These are phyloP conservation scores for Gobio gobio DNA, from an alignment of 2,113 vertebrate species.

Conservation along the genomic window DNA sequence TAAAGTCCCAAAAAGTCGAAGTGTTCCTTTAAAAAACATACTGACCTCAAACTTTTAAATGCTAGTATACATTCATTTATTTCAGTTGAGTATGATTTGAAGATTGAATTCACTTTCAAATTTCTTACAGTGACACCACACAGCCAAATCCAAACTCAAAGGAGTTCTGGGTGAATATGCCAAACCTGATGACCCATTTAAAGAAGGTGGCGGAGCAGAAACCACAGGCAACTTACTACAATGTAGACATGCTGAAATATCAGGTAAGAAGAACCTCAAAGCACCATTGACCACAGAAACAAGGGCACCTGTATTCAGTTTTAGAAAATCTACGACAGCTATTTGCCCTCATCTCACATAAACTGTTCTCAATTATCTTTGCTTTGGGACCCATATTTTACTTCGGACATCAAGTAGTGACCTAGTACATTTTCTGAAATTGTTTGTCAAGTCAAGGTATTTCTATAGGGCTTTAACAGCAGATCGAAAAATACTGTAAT, in stretches of 20 bases:
- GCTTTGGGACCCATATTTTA: neutral
- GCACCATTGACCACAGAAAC: neutral
- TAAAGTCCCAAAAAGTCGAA: no score
- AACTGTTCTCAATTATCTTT: neutral
- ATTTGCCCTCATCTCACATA: neutral
- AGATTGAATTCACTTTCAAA: neutral
- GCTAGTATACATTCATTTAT: neutral
- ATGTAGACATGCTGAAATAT: constrained; percentile 99
- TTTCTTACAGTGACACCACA: constrained; percentile 81
- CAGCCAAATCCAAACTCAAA: constrained; percentile 84
- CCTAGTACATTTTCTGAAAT: neutral
- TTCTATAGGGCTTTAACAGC: no score
- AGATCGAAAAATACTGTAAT: no score
- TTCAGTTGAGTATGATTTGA: neutral
- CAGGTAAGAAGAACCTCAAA: constrained; percentile 80
- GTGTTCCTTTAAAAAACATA: neutral
- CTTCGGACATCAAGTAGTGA: no score
- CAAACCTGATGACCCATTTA: constrained; percentile 94
- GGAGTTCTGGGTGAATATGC: constrained; percentile 99
- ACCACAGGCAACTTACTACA: constrained; percentile 98
- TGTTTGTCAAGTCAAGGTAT: neutral
- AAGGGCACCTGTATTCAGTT: neutral
- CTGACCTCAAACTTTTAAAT: neutral
- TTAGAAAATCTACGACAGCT: neutral
- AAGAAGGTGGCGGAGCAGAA: constrained; percentile 99